Base-by-base conservation (phyloP, 2,888 invertebrate genomes). In the Cyaniris semiargus region DNA sequence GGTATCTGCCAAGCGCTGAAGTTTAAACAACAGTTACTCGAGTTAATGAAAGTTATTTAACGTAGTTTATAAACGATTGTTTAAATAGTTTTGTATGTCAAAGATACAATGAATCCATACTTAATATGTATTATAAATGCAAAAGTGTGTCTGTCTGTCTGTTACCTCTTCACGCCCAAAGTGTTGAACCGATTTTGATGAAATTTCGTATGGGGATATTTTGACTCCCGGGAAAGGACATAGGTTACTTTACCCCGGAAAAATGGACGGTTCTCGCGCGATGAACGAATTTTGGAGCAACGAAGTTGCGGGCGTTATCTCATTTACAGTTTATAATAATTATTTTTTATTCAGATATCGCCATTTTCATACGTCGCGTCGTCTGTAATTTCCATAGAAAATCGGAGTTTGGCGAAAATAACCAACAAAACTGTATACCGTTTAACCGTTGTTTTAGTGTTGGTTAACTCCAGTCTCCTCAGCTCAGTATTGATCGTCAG, bases 401-500 rank as follows among this genome's bases (percentile, higher is more conserved):
- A 53, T 2, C 5, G 18, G 18, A 53, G 15, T 15, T 53, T 53
- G 53, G 3, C 18, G 18, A 5, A 53, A 53, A 53, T 53, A 53
- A 53, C 18, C 1, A 18, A 44, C 38, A 44, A 10, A 13, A 18
- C 4, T 66, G 13, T 23, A 27, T 58, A 60, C 10, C 60, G 27
- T 66, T 15, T 66, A 66, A 66, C 66, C 66, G 21, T 31, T 27
- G 66, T 31, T 27, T 66, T 31, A 27, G 27, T 66, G 66, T 66
- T 31, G 66, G 27, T 27, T 15, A 66, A 18, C 10, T 27, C 27
- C 27, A 31, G 27, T 31, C 66, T 27, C 66, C n/a, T n/a, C n/a
- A n/a, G n/a, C n/a, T n/a, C 66, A 31, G 60, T 66, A 66, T 66
- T 66, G 66, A 66, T 66, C 66, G 66, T 23, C 23, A 6, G 23